Evolutionary conservation across 2,888 invertebrate species (phyloP).

Genomic region (Thyatira batis): DNA sequence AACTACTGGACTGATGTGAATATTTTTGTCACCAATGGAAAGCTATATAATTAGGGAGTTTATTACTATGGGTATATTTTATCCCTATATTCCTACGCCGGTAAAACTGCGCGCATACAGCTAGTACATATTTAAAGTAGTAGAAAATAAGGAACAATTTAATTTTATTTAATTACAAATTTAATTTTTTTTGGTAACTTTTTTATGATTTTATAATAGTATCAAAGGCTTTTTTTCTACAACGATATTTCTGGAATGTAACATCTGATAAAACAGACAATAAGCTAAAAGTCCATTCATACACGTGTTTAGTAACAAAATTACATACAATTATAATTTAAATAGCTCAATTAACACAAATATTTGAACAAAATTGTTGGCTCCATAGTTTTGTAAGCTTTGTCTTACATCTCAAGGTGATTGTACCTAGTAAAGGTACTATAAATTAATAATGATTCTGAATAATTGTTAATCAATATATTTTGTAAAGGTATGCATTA

Average conservation of each 20-base stretch:
- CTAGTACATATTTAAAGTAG: neutral
- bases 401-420: slow-evolving; percentile 32
- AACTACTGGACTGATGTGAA: too few species aligned
- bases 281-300: slow-evolving; percentile 10
- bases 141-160: neutral
- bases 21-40: too few species aligned
- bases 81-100: too few species aligned
- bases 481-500: too few species aligned
- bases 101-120: too few species aligned
- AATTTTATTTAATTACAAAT: neutral
- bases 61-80: too few species aligned
- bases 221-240: neutral
- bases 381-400: slow-evolving; percentile 20
- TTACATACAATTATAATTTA: slow-evolving; percentile 30
- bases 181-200: neutral
- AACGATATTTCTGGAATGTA: neutral
- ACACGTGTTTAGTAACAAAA: slow-evolving; percentile 19
- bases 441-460: slow-evolving; percentile 9
- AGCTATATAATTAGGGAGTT: too few species aligned
- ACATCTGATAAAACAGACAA: neutral
- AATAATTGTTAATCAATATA: slow-evolving; percentile 1
- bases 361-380: slow-evolving; percentile 23
- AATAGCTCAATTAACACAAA: slow-evolving; percentile 37
- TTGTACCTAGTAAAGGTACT: slow-evolving; percentile 12
- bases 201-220: neutral